Evolutionary conservation across 37 sponge, comb jelly and placozoan genomes (phyloP).

Genomic region (Ephydatia muelleri): DNA sequence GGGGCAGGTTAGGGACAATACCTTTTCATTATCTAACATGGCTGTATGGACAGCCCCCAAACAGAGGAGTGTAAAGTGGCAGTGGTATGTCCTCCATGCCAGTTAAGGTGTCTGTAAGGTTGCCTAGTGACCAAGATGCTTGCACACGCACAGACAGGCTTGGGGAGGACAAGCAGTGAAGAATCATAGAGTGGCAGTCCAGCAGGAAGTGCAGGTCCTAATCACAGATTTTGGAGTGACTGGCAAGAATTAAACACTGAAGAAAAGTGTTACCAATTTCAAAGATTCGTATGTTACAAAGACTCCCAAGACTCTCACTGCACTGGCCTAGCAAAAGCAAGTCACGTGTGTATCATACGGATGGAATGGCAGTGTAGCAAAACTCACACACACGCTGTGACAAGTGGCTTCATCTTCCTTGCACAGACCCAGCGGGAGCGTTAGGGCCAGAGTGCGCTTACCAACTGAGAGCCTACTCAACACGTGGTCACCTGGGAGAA

Average conservation of each 20-base stretch:
- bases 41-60: background rate
- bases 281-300: conserved; percentile 32
- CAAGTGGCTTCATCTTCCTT: conserved; percentile 21
- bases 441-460: conserved; percentile 17
- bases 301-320: conserved; percentile 52
- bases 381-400: conserved; percentile 30
- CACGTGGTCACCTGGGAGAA: too few species aligned
- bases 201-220: conserved; percentile 44
- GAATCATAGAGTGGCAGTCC: conserved; percentile 25
- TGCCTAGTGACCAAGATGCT: conserved; percentile 63
- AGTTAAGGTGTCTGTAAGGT: conserved; percentile 42
- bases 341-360: background rate
- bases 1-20: background rate
- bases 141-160: conserved; percentile 35
- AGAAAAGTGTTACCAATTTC: conserved; percentile 2
- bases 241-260: background rate
- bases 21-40: conserved; percentile 47
- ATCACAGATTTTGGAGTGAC: background rate
- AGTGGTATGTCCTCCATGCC: background rate
- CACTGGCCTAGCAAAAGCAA: conserved; percentile 52
- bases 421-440: conserved; percentile 49
- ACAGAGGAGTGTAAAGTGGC: conserved; percentile 14
- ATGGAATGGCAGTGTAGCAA: background rate
- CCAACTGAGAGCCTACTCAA: background rate
- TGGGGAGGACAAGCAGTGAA: conserved; percentile 13